phyloP scores from a whole-genome alignment of 2,888 invertebrate genomes.

The Choreutis nemorana region DNA sequence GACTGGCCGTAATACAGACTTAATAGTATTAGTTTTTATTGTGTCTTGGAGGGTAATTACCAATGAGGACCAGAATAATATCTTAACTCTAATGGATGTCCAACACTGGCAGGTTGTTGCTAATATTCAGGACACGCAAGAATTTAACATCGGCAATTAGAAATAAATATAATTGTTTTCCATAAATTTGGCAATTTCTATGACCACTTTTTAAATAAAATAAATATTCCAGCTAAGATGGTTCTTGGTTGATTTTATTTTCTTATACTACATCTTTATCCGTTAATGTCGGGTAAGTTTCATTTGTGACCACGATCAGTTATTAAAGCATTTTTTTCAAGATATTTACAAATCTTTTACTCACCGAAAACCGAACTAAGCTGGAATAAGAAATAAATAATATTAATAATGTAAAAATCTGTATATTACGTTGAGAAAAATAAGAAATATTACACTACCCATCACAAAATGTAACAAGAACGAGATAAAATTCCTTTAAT shows the following conservation, averaged over 20 bases:
- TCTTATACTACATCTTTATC: constrained; percentile 18
- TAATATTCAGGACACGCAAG: constrained; percentile 34
- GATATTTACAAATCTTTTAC: constrained; percentile 31
- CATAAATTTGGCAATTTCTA: constrained; percentile 37
- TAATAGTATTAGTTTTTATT: constrained; percentile 48
- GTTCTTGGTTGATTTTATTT: no score
- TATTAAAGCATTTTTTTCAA: constrained; percentile 23
- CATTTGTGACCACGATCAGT: constrained; percentile 41
- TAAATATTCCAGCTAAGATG: constrained; percentile 19
- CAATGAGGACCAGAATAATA: constrained; percentile 48
- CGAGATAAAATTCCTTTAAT: constrained; percentile 40
- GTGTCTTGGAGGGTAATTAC: constrained; percentile 55
- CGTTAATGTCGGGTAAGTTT: constrained; percentile 23
- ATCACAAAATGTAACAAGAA: constrained; percentile 56
- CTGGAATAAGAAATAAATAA: constrained; percentile 22
- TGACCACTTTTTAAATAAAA: constrained; percentile 22
- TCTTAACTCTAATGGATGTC: constrained; percentile 59
- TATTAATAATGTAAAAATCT: constrained; percentile 19
- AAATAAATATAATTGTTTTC: constrained; percentile 25
- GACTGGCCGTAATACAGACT: constrained; percentile 38
- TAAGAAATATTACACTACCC: constrained; percentile 46
- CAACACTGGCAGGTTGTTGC: constrained; percentile 57
- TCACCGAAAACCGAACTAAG: constrained; percentile 25
- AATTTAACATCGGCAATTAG: constrained; percentile 32
- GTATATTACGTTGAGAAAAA: constrained; percentile 20